Conservation (phyloP, 2,888 invertebrate species). For the Aspidiotus rigidus region DNA sequence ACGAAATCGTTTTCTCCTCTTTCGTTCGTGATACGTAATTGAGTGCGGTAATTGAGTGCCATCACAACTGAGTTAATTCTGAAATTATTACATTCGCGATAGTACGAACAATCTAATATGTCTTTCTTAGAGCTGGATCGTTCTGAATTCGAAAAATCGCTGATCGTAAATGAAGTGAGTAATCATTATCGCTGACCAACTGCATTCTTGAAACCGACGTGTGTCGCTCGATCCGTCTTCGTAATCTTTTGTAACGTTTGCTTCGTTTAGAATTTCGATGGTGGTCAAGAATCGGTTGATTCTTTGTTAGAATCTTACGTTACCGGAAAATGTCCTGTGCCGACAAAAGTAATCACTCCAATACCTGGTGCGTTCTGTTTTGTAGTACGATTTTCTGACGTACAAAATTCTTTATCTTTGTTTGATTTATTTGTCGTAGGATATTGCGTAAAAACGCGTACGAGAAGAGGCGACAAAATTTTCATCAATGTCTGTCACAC, state of each 20-base stretch:
- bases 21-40: too few species aligned
- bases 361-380: constrained; percentile 13
- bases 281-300: constrained; percentile 3
- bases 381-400: background rate
- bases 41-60: too few species aligned
- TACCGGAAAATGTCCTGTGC: background rate
- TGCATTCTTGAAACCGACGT: too few species aligned
- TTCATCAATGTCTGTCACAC: constrained; percentile 81
- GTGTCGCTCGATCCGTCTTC: background rate
- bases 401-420: background rate
- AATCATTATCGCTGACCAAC: background rate
- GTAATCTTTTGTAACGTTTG: background rate
- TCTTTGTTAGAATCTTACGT: background rate
- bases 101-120: constrained; percentile 13
- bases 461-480: constrained; percentile 58
- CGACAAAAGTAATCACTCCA: constrained; percentile 19
- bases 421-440: constrained; percentile 48
- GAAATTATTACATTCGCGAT: too few species aligned
- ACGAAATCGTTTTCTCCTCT: too few species aligned
- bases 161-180: constrained; percentile 19
- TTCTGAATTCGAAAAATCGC: constrained; percentile 7
- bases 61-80: too few species aligned
- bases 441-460: constrained; percentile 66
- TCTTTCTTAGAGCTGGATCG: constrained; percentile 21
- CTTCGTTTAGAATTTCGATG: background rate